Evolutionary conservation across 2,797 vertebrate species (phyloP), one percentile per base, ranked within the genome.

Genomic region (Sebastolobus alascanus): DNA sequence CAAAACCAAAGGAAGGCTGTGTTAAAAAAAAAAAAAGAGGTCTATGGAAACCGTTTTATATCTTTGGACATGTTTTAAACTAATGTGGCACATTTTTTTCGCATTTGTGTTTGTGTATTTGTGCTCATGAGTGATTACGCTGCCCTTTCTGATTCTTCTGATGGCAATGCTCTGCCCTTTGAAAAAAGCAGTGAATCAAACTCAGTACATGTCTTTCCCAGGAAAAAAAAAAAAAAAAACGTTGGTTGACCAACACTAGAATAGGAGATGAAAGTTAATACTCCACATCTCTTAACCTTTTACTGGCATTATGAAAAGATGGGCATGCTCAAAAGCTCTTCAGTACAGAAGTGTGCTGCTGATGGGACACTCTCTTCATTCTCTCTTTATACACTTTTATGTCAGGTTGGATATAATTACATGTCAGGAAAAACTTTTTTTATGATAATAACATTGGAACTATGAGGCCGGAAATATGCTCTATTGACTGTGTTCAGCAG

Each of bases 271-370:
- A 79, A 58, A 70, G 37, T 68, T 77, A 87, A 74, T 58, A 73
- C 54, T 73, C n/a, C 38, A 58, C 63, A 70, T 50, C 63, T 33
- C 46, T 68, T 77, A 77, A 82, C 66, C 68, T 75, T 83, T 85
- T 33, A 64, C 46, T 72, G 61, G 63, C 56, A 64, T 77, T 52
- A 74, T 77, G 25, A 66, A 60, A 81, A 71, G n/a, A 67, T n/a
- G 56, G 43, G 25, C 59, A 68, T 25, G 31, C 60, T 68, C 64
- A 37, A 68, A 70, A 70, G 59, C 75, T 76, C 61, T 66, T 61
- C 29, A 72, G 60, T 25, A 33, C 31, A 68, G 11, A 58, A 33
- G 64, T 71, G 68, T 20, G 50, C 66, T 56, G 35, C 68, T 80
- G 77, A 82, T 76, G 27, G 58, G 14, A 25, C 43, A 58, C 74